Base-by-base conservation (phyloP, 2,797 vertebrate species). In the Bryconaethiops microstoma region DNA sequence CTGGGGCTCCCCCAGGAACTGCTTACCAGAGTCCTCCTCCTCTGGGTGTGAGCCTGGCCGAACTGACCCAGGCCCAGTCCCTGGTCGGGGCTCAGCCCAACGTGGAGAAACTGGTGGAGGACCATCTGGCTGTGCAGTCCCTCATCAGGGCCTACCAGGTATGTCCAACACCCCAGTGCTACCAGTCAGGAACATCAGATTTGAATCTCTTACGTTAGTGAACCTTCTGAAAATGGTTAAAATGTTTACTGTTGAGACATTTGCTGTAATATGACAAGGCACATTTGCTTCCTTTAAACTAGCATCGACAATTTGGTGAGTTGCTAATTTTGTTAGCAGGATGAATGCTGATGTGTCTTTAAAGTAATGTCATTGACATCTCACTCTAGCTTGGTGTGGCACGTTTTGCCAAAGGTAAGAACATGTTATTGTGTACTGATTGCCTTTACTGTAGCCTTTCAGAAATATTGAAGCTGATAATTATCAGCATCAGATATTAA, bases 141-240 rank as follows among this genome's bases (percentile, higher is more conserved):
- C 97, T 99, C 86, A 98, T 99, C 93, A 95, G 98, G 82, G 97
- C 97, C 0, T 99, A 99, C 84, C 98, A 99, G 97, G 97, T 99
- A 92, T 89, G 87, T 29, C 63, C 16, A 63, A 3, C 12, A 13
- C 25, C 0, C 29, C 39, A 39, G 8, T 35, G 21, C 39, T 2
- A 13, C 19, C 19, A 14, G 71, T 4, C 2, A n/a, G 55, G 23
- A 21, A 14, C 17, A n/a, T 42, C 21, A 40, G 23, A 12, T 54
- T 48, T 25, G 4, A 2, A 16, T 12, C n/a, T 40, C 13, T 23
- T 9, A 52, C 25, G 1, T 48, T 7, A 70, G 68, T 29, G n/a
- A 2, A 7, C 45, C 12, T 45, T 69, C 4, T 69, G 5, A 21
- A 21, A 13, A 45, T 21, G 9, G 35, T 7, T 39, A 9, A 23